Conservation (phyloP, 2,888 invertebrate genomes). For the Coremacera marginata region DNA sequence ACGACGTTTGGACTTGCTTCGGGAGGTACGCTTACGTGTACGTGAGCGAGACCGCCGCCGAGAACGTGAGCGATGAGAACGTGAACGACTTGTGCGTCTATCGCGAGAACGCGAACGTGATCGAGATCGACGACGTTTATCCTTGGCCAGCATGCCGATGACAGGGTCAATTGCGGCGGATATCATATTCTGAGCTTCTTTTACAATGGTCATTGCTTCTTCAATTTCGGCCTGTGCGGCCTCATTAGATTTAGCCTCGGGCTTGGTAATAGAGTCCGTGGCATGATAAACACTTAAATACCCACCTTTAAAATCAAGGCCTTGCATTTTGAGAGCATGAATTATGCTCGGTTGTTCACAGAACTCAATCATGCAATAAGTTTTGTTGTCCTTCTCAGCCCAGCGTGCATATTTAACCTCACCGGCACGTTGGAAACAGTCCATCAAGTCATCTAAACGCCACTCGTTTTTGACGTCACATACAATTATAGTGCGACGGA, state of each 20-base stretch:
- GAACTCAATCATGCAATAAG: conserved; percentile 92
- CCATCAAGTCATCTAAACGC: conserved; percentile 87
- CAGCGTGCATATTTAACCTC: conserved; percentile 96
- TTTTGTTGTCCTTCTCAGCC: conserved; percentile 84
- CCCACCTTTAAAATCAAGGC: conserved; percentile 80
- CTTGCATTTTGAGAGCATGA: conserved; percentile 88
- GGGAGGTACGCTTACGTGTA: conserved; percentile 69
- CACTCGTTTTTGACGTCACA: conserved; percentile 81
- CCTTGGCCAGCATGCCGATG: conserved; percentile 87
- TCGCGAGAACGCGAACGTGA: conserved; percentile 73
- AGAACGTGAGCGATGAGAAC: conserved; percentile 74
- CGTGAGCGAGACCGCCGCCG: conserved; percentile 74
- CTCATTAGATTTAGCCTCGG: conserved; percentile 95
- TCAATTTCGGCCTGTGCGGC: conserved; percentile 96
- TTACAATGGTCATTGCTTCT: conserved; percentile 96
- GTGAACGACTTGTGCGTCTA: conserved; percentile 75
- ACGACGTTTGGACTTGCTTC: conserved; percentile 61
- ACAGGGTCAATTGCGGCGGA: conserved; percentile 94
- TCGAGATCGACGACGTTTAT: conserved; percentile 76
- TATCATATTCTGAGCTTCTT: conserved; percentile 95
- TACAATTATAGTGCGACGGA: conserved; percentile 90
- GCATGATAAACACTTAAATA: conserved; percentile 85
- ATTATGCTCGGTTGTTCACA: conserved; percentile 91
- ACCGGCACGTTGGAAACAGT: conserved; percentile 87
- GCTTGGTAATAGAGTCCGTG: conserved; percentile 90